Evolutionary conservation across 2,797 vertebrate genomes (phyloP).

Genomic region (Sus cebifrons): DNA sequence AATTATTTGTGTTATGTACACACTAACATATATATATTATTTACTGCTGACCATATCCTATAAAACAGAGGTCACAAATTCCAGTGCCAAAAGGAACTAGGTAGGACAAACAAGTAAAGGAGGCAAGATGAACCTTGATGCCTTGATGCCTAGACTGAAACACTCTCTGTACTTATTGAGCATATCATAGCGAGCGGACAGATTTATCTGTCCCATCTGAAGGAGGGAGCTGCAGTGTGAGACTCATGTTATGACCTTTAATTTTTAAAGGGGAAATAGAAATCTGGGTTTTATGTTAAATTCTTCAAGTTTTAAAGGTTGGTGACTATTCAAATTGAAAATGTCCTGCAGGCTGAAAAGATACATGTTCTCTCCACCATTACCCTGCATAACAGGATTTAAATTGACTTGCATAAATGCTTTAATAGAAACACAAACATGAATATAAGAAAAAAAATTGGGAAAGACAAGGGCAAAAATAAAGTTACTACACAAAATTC

Average conservation of each 20-base stretch:
- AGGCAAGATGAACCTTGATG: neutral
- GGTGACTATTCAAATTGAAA: conserved; percentile 33
- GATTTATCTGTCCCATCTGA: neutral
- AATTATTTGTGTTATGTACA: neutral
- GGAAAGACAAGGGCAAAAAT: conserved; percentile 17
- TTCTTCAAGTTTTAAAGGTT: conserved; percentile 17
- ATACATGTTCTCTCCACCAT: neutral
- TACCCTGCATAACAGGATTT: conserved; percentile 31
- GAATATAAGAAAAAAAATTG: neutral
- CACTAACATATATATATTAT: neutral
- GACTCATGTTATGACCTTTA: neutral
- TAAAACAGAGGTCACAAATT: neutral
- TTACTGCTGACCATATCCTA: neutral
- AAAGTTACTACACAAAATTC: conserved; percentile 35
- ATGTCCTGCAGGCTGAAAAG: conserved; percentile 40
- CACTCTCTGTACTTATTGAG: neutral
- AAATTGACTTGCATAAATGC: neutral
- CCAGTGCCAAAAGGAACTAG: neutral
- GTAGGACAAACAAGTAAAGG: neutral
- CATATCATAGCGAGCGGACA: accelerated
- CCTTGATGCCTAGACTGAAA: neutral
- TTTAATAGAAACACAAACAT: conserved; percentile 26
- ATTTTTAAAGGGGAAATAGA: conserved; percentile 19
- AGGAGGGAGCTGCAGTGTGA: neutral
- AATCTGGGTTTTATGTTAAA: conserved; percentile 25